phyloP scores from a whole-genome alignment of 1,140 invertebrate species.

The Megalopta genalis region DNA sequence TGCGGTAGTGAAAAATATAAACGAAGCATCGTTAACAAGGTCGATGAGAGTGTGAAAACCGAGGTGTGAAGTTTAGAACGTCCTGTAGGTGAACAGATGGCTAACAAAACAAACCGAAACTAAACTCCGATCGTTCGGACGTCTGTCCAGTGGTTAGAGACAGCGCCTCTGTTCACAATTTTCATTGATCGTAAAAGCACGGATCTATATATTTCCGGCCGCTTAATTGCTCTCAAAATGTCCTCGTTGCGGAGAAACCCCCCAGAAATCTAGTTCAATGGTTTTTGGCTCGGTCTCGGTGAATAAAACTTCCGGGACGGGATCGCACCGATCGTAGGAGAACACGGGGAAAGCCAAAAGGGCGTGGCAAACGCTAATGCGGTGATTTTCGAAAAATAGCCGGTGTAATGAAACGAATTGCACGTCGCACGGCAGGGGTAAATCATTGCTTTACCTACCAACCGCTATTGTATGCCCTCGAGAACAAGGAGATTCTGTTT shows the following conservation, averaged over 20 bases:
- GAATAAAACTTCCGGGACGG: conserved; percentile 1
- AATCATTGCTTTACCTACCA: no score
- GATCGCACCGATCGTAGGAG: background rate
- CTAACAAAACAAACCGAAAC: no score
- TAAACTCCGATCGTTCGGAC: background rate
- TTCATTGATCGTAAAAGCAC: conserved; percentile 45
- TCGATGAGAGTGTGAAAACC: background rate
- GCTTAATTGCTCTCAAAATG: conserved; percentile 38
- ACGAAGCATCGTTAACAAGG: no score
- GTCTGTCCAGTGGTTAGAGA: conserved; percentile 7
- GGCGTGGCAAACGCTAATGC: conserved; percentile 24
- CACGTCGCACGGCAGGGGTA: no score
- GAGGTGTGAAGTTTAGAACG: background rate
- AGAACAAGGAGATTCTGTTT: no score
- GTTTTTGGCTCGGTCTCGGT: conserved; percentile 17
- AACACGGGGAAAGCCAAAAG: conserved; percentile 1
- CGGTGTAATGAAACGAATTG: no score
- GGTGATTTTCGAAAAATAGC: conserved; percentile 2
- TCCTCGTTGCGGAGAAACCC: conserved; percentile 11
- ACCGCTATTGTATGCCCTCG: no score
- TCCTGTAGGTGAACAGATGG: no score
- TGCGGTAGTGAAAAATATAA: no score
- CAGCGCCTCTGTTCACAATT: conserved; percentile 36
- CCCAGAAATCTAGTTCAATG: conserved; percentile 40
- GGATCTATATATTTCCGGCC: background rate